Base-by-base conservation (phyloP, 2,113 vertebrate species). In the Strigops habroptila region DNA sequence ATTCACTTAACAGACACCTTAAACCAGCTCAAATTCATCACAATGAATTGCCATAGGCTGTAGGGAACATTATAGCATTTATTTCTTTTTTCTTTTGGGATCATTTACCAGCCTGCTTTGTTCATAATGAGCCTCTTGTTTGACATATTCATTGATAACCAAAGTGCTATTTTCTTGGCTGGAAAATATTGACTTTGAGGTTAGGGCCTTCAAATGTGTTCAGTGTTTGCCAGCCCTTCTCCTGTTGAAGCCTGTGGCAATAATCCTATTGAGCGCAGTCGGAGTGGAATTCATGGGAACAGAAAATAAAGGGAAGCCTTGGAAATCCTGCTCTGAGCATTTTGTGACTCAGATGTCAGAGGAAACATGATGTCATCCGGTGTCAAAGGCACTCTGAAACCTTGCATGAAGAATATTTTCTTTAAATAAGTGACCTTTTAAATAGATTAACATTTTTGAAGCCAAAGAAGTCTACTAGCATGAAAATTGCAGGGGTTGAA, bases 311-410 rank as follows among this genome's bases (percentile, higher is more conserved):
- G 83, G 70, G 49, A 59, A 71, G 75, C 65, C 63, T 82, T 95
- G 83, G 83, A 93, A 95, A 94, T 86, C 65, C 65, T 91, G 76
- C 92, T 96, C 93, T 78, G 86, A 93, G 92, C 83, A n/a, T 88
- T 96, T 60, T 57, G 65, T 89, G 86, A 75, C 95, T 94, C 82
- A 69, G 93, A 91, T 91, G 77, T 90, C 86, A 86, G 88, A 78
- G 93, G 88, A 92, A 96, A 71, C 65, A 7, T 94, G 95, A 94
- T 57, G 93, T 94, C 94, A 96, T 93, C 28, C 48, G 15, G 31
- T 84, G 88, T 92, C 88, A 94, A 65, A 94, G 49, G 74, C 57
- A 27, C 52, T 73, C 73, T 55, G 55, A 88, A 92, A 62, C 49
- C 57, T 71, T 91, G 75, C 7, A 9, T 24, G n/a, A 51, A 49